Evolutionary conservation across 2,113 vertebrate genomes (phyloP).

Genomic region (Polyodon spathula): DNA sequence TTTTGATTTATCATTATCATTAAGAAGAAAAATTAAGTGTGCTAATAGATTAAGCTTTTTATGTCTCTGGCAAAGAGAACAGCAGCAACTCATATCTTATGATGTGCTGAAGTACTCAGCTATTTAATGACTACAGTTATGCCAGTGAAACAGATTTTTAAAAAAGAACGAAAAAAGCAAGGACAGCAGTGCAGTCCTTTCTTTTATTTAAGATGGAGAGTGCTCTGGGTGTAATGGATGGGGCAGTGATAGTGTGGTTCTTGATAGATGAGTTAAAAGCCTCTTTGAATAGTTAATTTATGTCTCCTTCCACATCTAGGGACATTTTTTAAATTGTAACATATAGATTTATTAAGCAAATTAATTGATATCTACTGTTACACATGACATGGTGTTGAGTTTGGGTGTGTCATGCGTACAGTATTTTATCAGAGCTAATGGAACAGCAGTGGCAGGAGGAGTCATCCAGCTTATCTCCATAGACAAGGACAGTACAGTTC

Average conservation of each 20-base stretch:
- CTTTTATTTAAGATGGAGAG: neutral
- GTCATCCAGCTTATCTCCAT: too few relatives aligned
- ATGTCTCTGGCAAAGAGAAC: neutral
- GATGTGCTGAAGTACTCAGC: neutral
- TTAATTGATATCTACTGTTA: too few relatives aligned
- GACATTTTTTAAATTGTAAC: neutral
- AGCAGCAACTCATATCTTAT: neutral
- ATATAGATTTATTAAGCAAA: neutral
- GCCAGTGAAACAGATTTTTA: neutral
- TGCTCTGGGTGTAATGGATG: neutral
- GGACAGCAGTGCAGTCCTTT: neutral
- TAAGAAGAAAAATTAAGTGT: neutral
- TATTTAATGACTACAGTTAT: neutral
- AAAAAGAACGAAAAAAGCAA: neutral
- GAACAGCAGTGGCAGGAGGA: too few relatives aligned
- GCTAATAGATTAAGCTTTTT: neutral
- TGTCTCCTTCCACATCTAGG: neutral
- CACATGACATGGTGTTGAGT: too few relatives aligned
- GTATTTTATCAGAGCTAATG: too few relatives aligned
- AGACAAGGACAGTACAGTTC: too few relatives aligned
- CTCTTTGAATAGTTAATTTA: neutral
- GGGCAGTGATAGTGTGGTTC: neutral
- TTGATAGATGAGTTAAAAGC: neutral
- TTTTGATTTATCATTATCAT: slow-evolving; percentile 1
- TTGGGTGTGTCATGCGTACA: too few relatives aligned